These are phyloP conservation scores for Etheostoma spectabile DNA, from an alignment of 2,113 vertebrate genomes.

Conservation along the genomic window DNA sequence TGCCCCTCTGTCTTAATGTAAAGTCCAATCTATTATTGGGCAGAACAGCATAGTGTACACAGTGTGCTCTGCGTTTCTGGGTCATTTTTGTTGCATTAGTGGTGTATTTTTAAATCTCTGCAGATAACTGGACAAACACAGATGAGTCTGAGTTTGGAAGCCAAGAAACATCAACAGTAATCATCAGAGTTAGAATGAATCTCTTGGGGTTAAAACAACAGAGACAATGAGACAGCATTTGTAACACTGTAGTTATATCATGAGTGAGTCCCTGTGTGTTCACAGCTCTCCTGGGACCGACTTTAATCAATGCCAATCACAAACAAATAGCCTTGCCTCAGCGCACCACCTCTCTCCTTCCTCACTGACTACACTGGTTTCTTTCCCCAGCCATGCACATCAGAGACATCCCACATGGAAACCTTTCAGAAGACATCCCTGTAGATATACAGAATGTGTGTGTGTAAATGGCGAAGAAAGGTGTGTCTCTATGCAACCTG, in stretches of 20 bases:
- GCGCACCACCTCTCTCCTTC: slow-evolving; percentile 60
- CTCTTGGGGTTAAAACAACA: neutral
- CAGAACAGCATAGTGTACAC: neutral
- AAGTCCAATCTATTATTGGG: neutral
- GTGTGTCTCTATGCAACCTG: no score
- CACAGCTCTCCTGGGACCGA: slow-evolving; percentile 58
- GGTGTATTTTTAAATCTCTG: neutral
- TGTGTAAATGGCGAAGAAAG: slow-evolving; percentile 10
- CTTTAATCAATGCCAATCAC: slow-evolving; percentile 78
- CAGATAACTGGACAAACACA: neutral
- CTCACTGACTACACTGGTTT: slow-evolving; percentile 55
- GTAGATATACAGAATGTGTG: neutral
- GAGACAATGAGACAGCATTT: slow-evolving; percentile 20
- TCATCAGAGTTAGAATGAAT: neutral
- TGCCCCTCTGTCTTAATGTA: slow-evolving; percentile 2
- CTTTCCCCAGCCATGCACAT: slow-evolving; percentile 36
- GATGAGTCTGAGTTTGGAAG: neutral
- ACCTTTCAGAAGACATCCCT: slow-evolving; percentile 24
- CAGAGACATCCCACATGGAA: slow-evolving; percentile 43
- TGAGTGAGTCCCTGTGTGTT: slow-evolving; percentile 35
- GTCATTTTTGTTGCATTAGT: neutral
- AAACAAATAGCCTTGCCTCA: slow-evolving; percentile 77
- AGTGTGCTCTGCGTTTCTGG: neutral
- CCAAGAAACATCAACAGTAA: neutral
- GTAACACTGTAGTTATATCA: slow-evolving; percentile 38